A percentile compares a stretch with the other conserved stretches of the same genome.
These are phyloP conservation scores for Phalacrocorax brasilianus DNA, from an alignment of 2,113 vertebrate species.

Conservation along the genomic window DNA sequence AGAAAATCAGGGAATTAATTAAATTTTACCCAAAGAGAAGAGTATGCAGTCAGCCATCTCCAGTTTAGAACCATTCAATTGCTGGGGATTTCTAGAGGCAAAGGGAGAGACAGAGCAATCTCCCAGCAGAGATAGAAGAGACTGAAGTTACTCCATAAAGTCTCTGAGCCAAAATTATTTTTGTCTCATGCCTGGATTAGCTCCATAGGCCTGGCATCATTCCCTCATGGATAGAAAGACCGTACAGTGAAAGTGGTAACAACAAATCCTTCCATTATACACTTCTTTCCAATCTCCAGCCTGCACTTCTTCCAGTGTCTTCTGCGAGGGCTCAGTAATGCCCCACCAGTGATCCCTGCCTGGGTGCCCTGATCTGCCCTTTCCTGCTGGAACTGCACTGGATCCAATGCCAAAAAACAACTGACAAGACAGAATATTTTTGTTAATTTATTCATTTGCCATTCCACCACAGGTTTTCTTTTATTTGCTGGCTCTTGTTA, in stretches of 20 bases:
- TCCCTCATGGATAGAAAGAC: neutral
- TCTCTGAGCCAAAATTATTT: conserved; percentile 43
- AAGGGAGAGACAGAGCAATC: neutral
- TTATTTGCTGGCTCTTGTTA: neutral
- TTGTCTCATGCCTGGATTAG: neutral
- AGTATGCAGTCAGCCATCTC: neutral
- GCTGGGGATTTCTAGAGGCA: conserved; percentile 8
- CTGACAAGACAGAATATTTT: neutral
- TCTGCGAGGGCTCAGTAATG: neutral
- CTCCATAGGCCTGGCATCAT: neutral
- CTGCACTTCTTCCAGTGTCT: neutral
- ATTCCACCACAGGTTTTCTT: neutral
- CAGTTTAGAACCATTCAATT: neutral
- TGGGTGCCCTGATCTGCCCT: neutral
- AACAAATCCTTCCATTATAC: neutral
- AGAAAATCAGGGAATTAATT: neutral
- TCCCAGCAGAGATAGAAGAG: neutral
- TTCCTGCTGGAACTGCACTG: neutral
- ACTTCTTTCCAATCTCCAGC: neutral
- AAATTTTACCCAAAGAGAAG: neutral
- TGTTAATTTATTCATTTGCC: neutral
- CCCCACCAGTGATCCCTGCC: neutral
- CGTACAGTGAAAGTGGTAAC: neutral
- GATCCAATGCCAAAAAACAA: neutral
- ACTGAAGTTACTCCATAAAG: neutral